Evolutionary conservation across 2,888 invertebrate genomes (phyloP).

Genomic region (Polydrusus cervinus): DNA sequence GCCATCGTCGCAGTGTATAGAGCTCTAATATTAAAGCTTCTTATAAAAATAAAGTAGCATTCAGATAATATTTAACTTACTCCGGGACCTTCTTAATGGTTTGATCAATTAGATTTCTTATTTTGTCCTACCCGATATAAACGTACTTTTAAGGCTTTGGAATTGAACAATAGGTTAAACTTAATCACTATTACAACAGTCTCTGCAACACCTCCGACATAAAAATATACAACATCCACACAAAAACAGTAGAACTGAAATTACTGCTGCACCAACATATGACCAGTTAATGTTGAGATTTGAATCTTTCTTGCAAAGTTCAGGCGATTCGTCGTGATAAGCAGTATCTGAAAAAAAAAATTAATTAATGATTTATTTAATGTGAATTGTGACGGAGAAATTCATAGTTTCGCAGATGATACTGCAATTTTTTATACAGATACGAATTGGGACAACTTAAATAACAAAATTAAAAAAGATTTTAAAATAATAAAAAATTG

Average conservation of each 20-base stretch:
- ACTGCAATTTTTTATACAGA: too few species aligned
- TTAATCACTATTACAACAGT: constrained; percentile 62
- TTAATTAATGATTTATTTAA: too few species aligned
- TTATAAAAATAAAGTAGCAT: too few species aligned
- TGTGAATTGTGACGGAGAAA: too few species aligned
- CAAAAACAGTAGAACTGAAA: constrained; percentile 62
- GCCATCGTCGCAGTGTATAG: too few species aligned
- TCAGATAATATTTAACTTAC: too few species aligned
- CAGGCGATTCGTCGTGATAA: constrained; percentile 83
- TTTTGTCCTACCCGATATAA: constrained; percentile 32
- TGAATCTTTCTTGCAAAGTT: constrained; percentile 75
- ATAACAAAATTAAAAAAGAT: too few species aligned
- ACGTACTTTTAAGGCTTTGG: constrained; percentile 42
- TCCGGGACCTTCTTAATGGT: too few species aligned
- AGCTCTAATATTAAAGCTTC: too few species aligned
- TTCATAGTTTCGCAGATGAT: too few species aligned
- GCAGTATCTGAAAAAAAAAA: constrained; percentile 62
- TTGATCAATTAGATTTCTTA: not conserved
- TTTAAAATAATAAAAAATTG: too few species aligned
- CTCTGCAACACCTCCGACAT: constrained; percentile 68
- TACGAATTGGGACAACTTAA: too few species aligned
- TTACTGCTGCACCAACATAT: constrained; percentile 65
- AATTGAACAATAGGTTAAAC: constrained; percentile 40
- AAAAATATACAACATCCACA: constrained; percentile 69
- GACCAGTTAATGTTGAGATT: constrained; percentile 67